Evolutionary conservation across 2,113 vertebrate species (phyloP).

Genomic region (human): GRCh38 chr3:41150001-41150500

Average conservation of each 20-base stretch:
- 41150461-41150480: no score
- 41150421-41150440: no score
- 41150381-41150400: no score
- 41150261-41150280: background rate
- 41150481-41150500: no score
- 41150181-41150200: background rate
- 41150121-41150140: no score
- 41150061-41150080: background rate
- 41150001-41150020: background rate
- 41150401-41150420: no score
- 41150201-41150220: no score
- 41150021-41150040: background rate
- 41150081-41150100: background rate
- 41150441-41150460: no score
- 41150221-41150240: background rate
- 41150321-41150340: no score
- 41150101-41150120: background rate
- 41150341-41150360: no score
- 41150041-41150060: background rate
- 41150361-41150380: no score
- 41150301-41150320: background rate
- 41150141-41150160: background rate
- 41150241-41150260: no score
- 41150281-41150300: background rate
- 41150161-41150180: background rate